These are phyloP conservation scores for Endotricha flammealis DNA, from an alignment of 2,888 invertebrate species.

Conservation along the genomic window DNA sequence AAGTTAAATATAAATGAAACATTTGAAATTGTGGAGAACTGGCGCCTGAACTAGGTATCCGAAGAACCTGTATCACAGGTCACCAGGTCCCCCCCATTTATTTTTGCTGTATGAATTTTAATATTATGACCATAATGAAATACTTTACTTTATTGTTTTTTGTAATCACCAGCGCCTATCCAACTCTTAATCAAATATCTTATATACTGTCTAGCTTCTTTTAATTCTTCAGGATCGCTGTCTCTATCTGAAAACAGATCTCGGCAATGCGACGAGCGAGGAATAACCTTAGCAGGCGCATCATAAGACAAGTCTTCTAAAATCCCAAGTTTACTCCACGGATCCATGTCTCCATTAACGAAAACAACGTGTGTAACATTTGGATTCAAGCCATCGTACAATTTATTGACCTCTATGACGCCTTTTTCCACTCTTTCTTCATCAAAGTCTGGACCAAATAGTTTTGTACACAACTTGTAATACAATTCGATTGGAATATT, in stretches of 20 bases:
- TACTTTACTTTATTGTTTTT: constrained; percentile 13
- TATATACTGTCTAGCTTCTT: constrained; percentile 46
- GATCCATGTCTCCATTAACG: constrained; percentile 79
- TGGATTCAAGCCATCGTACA: constrained; percentile 67
- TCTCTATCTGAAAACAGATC: constrained; percentile 46
- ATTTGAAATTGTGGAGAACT: too few relatives aligned
- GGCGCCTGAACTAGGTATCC: too few relatives aligned
- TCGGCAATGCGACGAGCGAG: constrained; percentile 49
- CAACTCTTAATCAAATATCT: constrained; percentile 57
- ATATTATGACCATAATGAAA: too few relatives aligned
- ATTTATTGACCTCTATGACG: constrained; percentile 57
- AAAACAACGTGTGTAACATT: constrained; percentile 76
- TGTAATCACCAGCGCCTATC: constrained; percentile 45
- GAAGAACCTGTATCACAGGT: too few relatives aligned
- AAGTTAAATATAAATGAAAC: too few relatives aligned
- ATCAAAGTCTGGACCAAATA: constrained; percentile 59
- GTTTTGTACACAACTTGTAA: constrained; percentile 50
- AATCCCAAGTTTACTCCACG: constrained; percentile 76
- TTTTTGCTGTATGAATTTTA: too few relatives aligned
- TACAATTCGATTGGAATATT: constrained; percentile 60
- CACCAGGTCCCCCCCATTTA: too few relatives aligned
- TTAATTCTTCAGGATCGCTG: constrained; percentile 50
- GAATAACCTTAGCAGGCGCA: constrained; percentile 53
- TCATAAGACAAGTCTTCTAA: constrained; percentile 57
- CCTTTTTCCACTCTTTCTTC: constrained; percentile 48